Evolutionary conservation across 2,888 invertebrate species (phyloP).

Genomic region (Fragum sueziense): DNA sequence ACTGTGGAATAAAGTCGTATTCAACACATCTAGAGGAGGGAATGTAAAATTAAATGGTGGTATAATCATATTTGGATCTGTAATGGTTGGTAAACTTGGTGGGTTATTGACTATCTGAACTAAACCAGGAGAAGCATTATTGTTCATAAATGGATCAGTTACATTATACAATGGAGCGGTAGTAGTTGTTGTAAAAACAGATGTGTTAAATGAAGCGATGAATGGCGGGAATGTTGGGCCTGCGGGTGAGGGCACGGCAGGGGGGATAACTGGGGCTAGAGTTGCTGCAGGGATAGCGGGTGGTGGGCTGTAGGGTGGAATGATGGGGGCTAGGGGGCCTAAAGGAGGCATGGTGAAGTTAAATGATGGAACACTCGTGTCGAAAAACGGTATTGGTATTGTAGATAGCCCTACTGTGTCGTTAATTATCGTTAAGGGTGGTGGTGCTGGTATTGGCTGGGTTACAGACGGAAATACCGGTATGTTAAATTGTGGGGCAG

Average conservation of each 20-base stretch:
- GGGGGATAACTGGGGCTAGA: constrained; percentile 10
- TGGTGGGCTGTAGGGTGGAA: constrained; percentile 4
- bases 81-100: not conserved
- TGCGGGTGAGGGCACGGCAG: not conserved
- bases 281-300: not conserved
- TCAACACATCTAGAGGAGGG: not conserved
- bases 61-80: not conserved
- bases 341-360: constrained; percentile 22
- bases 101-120: not conserved
- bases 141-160: not conserved
- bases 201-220: not conserved
- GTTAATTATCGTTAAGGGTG: not conserved
- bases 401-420: not conserved
- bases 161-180: not conserved
- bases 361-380: not conserved
- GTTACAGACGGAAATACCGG: not conserved
- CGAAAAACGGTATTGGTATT: not conserved
- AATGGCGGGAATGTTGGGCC: constrained; percentile 23
- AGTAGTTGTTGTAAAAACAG: not conserved
- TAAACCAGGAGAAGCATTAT: not conserved
- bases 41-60: not conserved
- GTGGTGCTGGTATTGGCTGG: not conserved
- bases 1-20: not conserved
- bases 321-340: not conserved
- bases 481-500: not conserved